Evolutionary conservation across 2,888 invertebrate genomes (phyloP).

Genomic region (Trissoscelio sp.): DNA sequence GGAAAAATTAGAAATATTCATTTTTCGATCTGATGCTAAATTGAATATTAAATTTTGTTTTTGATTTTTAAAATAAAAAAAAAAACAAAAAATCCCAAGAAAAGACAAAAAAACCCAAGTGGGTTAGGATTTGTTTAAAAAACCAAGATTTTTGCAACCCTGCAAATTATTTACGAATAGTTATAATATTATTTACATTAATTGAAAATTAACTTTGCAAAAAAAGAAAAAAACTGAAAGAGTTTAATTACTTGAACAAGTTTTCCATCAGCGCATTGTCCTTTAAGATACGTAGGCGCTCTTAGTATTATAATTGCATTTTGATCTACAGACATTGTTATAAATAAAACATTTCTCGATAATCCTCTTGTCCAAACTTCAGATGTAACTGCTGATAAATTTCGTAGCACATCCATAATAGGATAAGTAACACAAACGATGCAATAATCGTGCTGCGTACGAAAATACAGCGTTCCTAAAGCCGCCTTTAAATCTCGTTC

Average conservation of each 20-base stretch:
- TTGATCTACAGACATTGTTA: conserved; percentile 34
- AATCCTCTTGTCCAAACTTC: conserved; percentile 57
- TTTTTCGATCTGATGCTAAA: too few relatives aligned
- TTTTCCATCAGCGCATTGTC: conserved; percentile 28
- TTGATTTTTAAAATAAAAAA: too few relatives aligned
- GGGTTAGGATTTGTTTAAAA: too few relatives aligned
- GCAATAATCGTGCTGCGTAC: conserved; percentile 56
- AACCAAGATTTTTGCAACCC: too few relatives aligned
- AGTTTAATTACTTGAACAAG: conserved; percentile 46
- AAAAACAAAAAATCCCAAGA: too few relatives aligned
- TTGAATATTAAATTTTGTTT: too few relatives aligned
- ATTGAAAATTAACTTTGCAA: background rate
- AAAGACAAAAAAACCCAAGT: too few relatives aligned
- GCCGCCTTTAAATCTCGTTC: conserved; percentile 35
- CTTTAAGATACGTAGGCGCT: conserved; percentile 37
- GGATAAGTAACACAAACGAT: conserved; percentile 53
- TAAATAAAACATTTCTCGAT: conserved; percentile 52
- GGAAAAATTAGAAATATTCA: too few relatives aligned
- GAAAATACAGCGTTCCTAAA: conserved; percentile 43
- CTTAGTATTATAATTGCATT: conserved; percentile 20
- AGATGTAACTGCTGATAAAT: conserved; percentile 32
- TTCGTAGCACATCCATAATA: background rate
- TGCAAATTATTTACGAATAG: too few relatives aligned
- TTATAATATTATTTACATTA: too few relatives aligned
- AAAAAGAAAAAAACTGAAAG: background rate